Conservation (phyloP, 2,797 vertebrate genomes). For the Macroramphosus scolopax region DNA sequence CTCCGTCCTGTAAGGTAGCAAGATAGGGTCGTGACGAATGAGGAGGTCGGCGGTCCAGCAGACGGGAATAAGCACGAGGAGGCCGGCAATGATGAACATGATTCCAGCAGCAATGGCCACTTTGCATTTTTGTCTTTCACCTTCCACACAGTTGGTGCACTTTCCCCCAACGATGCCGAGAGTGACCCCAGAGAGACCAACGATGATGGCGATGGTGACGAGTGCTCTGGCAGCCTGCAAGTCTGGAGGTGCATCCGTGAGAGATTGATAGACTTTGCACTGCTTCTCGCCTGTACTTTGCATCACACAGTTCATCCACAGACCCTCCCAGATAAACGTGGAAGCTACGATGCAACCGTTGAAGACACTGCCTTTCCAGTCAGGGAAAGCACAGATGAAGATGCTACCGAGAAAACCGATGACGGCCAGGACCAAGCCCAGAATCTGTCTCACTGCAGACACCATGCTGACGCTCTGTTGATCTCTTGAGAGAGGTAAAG, state of each 20-base stretch:
- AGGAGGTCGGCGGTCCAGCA: conserved; percentile 85
- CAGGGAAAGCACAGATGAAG: conserved; percentile 83
- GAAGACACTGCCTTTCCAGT: conserved; percentile 88
- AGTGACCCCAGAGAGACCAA: conserved; percentile 75
- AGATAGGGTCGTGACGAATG: conserved; percentile 82
- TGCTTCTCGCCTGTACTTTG: conserved; percentile 93
- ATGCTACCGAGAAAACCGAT: conserved; percentile 85
- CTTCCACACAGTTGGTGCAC: conserved; percentile 86
- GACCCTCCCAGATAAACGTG: conserved; percentile 87
- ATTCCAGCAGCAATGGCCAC: conserved; percentile 74
- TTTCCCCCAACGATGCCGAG: conserved; percentile 79
- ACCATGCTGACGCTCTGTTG: conserved; percentile 73
- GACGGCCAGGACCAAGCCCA: conserved; percentile 81
- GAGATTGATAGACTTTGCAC: conserved; percentile 87
- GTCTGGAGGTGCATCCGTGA: conserved; percentile 84
- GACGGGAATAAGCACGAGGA: conserved; percentile 82
- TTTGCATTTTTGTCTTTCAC: conserved; percentile 77
- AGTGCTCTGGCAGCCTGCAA: conserved; percentile 87
- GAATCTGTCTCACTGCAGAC: conserved; percentile 80
- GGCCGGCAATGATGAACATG: conserved; percentile 75
- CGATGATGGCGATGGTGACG: conserved; percentile 77
- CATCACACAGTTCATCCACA: conserved; percentile 92
- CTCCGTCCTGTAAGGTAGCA: conserved; percentile 83
- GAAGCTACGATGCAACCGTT: conserved; percentile 85
- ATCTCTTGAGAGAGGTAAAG: not conserved